phyloP scores from a whole-genome alignment of 2,888 invertebrate species.

The Lapara coniferarum region DNA sequence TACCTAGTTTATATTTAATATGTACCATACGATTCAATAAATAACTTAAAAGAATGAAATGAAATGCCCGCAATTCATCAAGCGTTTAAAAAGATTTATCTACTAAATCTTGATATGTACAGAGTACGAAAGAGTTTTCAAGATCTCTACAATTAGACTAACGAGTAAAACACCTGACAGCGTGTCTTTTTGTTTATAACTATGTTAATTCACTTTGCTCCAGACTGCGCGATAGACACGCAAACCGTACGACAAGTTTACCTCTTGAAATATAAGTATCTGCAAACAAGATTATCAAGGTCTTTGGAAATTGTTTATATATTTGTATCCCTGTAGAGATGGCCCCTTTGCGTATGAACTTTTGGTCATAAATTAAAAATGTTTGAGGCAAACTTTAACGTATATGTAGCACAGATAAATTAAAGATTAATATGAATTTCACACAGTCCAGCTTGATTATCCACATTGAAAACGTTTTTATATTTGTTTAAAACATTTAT shows the following conservation, averaged over 20 bases:
- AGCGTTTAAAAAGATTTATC: background rate
- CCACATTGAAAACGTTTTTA: too few relatives aligned
- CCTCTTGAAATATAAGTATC: background rate
- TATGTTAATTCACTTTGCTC: constrained; percentile 35
- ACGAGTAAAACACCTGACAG: constrained; percentile 36
- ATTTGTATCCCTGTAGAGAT: background rate
- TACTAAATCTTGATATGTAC: background rate
- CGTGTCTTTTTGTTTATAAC: constrained; percentile 27
- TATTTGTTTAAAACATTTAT: too few relatives aligned
- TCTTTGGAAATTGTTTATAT: background rate
- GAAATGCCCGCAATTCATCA: too few relatives aligned
- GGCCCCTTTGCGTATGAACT: background rate
- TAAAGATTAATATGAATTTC: too few relatives aligned
- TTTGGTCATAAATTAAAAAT: too few relatives aligned
- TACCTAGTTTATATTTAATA: too few relatives aligned
- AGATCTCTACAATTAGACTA: constrained; percentile 30
- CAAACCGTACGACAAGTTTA: constrained; percentile 3
- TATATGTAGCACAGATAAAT: too few relatives aligned
- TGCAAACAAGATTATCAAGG: background rate
- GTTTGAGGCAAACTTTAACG: too few relatives aligned
- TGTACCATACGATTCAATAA: too few relatives aligned
- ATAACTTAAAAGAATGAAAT: too few relatives aligned
- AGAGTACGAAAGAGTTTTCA: background rate
- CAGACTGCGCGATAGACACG: constrained; percentile 26
- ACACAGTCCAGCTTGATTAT: too few relatives aligned